These are phyloP conservation scores for Lasiurus cinereus DNA, from an alignment of 2,113 vertebrate genomes.

Conservation along the genomic window DNA sequence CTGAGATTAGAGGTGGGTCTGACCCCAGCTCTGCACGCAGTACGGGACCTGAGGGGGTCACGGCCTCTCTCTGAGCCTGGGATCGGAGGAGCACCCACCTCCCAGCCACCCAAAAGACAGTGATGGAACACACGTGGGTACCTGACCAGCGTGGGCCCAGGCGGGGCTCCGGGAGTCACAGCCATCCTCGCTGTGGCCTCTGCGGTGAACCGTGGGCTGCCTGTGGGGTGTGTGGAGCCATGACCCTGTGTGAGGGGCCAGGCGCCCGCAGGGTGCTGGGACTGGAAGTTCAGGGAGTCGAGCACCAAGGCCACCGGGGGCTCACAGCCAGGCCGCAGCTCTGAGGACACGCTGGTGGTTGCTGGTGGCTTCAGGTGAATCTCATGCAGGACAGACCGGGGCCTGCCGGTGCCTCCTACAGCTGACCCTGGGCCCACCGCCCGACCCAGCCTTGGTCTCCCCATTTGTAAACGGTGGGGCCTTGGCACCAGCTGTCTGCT, in stretches of 20 bases:
- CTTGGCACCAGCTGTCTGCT: background rate
- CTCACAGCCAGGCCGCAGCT: background rate
- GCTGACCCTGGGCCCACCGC: background rate
- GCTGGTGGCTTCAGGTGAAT: accelerated
- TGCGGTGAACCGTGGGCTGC: background rate
- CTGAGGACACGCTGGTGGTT: accelerated
- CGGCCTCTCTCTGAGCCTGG: background rate
- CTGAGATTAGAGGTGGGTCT: background rate
- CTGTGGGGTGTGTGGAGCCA: accelerated
- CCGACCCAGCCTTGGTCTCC: background rate
- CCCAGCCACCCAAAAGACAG: accelerated
- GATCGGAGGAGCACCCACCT: background rate
- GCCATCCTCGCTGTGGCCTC: accelerated
- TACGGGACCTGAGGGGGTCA: background rate
- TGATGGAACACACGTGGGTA: background rate
- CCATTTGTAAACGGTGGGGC: background rate
- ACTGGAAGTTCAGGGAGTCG: background rate
- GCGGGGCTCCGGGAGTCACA: background rate
- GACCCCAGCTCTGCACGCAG: background rate
- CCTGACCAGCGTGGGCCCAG: accelerated
- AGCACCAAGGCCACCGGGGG: background rate
- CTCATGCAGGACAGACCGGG: no score
- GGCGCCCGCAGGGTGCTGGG: background rate
- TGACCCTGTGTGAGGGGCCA: accelerated
- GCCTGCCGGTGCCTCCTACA: background rate